Base-by-base conservation (phyloP, 2,888 invertebrate species). In the Allacma fusca region DNA sequence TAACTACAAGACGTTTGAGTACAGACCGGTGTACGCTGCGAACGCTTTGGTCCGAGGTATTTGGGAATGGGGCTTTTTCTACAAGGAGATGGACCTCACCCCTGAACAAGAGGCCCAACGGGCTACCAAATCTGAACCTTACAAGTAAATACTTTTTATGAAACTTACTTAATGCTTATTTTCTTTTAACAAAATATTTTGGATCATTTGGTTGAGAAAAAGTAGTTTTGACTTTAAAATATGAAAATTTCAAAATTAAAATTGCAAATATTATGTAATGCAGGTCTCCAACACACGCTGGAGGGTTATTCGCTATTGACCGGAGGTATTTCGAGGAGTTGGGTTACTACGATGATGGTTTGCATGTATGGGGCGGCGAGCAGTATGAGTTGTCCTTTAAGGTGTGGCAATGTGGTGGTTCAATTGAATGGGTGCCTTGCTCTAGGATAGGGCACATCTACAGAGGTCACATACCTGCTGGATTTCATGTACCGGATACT, bases 1-100 rank as follows among this genome's bases (percentile, higher is more conserved):
- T 82, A 95, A 95, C 86, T 91, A 96, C 0, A 96, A 97, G 85
- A 97, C 97, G 0, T 89, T 89, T 85, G 87, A 87, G 57, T 89
- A 89, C 82, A 85, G 87, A 23, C 87, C 89, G 0, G 89, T 89
- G 2, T 90, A 90, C 83, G 83, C 84, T 40, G 85, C 85, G 28
- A 85, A 86, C 21, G 84, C 84, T 19, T 87, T 87, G 80, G 88
- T 87, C 82, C 82, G 89, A 68, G 90, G 74, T 1, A 74, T 74
- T 68, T 90, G 90, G 86, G 90, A 90, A 84, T 90, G 90, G 90
- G 90, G 90, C 50, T 88, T 90, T 82, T 86, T 90, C 57, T 90
- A 90, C 85, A 90, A 90, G 85, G 90, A 90, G 84, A 88, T 88
- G n/a, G 86, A 87, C 80, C 86, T 90, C 13, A 88, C 89, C 0